Evolutionary conservation across 1,140 invertebrate species (phyloP).

Genomic region (Oryctes rhinoceros): DNA sequence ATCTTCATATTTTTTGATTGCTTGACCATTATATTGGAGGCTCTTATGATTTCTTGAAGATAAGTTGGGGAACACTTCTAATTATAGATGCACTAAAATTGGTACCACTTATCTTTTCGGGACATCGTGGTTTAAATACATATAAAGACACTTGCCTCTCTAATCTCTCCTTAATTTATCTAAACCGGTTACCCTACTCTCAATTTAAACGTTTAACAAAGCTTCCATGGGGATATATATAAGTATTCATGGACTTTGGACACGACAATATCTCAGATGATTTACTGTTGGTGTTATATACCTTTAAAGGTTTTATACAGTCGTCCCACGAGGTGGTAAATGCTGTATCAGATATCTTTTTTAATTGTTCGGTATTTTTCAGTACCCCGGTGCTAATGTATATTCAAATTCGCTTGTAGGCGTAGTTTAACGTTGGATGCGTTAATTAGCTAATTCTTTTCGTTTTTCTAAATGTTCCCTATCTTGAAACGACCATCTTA

Average conservation of each 20-base stretch:
- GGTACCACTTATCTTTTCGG: background rate
- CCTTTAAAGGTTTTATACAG: background rate
- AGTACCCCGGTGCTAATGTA: background rate
- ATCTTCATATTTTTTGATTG: too few relatives aligned
- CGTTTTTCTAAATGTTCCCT: background rate
- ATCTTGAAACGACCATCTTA: slow-evolving; percentile 1
- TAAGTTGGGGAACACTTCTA: too few relatives aligned
- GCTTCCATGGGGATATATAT: background rate
- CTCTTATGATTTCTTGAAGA: too few relatives aligned
- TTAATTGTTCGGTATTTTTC: background rate
- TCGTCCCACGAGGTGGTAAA: slow-evolving; percentile 20
- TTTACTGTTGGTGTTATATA: background rate
- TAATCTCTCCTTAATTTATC: slow-evolving; percentile 11
- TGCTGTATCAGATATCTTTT: slow-evolving; percentile 14
- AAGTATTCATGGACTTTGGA: background rate
- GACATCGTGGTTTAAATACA: background rate
- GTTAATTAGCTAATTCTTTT: slow-evolving; percentile 33
- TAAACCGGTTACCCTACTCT: background rate
- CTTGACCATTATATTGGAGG: too few relatives aligned
- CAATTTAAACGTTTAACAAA: background rate
- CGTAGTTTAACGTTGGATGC: background rate
- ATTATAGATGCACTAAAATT: too few relatives aligned
- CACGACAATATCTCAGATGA: background rate
- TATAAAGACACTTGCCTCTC: background rate
- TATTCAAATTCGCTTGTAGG: slow-evolving; percentile 11